Conservation (phyloP, 2,888 invertebrate genomes). For the Gymnosoma rotundatum region DNA sequence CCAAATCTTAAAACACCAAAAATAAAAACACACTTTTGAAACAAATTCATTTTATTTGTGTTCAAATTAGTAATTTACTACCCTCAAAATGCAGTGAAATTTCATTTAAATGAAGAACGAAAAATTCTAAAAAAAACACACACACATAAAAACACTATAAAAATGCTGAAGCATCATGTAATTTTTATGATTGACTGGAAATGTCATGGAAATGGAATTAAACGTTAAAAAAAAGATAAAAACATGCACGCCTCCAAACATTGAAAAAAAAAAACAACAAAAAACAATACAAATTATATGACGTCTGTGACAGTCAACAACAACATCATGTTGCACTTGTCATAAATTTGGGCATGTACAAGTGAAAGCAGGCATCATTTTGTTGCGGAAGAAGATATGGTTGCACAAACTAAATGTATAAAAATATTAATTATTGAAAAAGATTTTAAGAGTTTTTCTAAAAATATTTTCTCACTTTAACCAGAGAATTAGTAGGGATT, state of each 20-base stretch:
- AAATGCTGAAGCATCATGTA: constrained; percentile 46
- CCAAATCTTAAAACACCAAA: neutral
- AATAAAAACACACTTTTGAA: constrained; percentile 13
- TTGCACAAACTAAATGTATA: neutral
- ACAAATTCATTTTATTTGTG: constrained; percentile 45
- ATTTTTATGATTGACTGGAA: constrained; percentile 67
- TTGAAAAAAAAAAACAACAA: neutral
- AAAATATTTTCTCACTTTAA: neutral
- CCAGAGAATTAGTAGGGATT: neutral
- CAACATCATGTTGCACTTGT: constrained; percentile 71
- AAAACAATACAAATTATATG: constrained; percentile 60
- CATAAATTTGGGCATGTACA: constrained; percentile 70
- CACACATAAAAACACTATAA: constrained; percentile 10
- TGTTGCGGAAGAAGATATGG: constrained; percentile 25
- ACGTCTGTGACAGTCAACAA: constrained; percentile 52
- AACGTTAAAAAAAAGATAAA: constrained; percentile 20
- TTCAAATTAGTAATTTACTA: constrained; percentile 54
- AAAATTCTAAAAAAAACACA: constrained; percentile 11
- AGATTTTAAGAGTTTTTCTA: neutral
- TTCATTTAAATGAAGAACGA: neutral
- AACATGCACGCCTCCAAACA: constrained; percentile 43
- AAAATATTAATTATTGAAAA: neutral
- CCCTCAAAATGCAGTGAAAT: constrained; percentile 41
- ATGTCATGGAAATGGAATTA: constrained; percentile 48
- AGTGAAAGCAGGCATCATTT: constrained; percentile 38